phyloP scores from a whole-genome alignment of 2,113 vertebrate genomes.

The Hippocampus zosterae region DNA sequence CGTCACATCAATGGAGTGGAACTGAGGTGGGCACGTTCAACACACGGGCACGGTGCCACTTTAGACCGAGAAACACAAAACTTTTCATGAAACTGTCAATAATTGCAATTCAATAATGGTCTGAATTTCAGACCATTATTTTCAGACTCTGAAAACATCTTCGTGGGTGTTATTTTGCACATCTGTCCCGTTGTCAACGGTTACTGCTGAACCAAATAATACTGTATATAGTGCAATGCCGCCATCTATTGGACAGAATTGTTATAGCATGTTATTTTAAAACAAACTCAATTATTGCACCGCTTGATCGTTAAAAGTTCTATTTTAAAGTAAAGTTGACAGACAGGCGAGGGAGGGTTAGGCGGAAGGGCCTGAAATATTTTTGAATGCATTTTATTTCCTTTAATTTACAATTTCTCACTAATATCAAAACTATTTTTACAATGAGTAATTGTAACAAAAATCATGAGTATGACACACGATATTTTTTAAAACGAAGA shows the following conservation, averaged over 20 bases:
- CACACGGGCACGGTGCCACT: constrained; percentile 69
- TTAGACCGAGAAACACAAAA: constrained; percentile 60
- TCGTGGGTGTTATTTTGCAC: constrained; percentile 4
- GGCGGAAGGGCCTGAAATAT: too few relatives aligned
- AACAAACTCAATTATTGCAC: background rate
- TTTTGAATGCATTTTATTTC: too few relatives aligned
- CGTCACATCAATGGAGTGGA: constrained; percentile 58
- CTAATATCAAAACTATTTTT: too few relatives aligned
- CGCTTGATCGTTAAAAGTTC: background rate
- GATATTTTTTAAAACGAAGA: too few relatives aligned
- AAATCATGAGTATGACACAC: too few relatives aligned
- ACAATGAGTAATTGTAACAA: too few relatives aligned
- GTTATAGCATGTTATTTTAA: background rate
- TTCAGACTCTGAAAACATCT: background rate
- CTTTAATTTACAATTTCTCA: too few relatives aligned
- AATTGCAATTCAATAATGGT: too few relatives aligned
- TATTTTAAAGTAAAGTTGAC: too few relatives aligned
- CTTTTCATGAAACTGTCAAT: too few relatives aligned
- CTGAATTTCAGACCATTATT: too few relatives aligned
- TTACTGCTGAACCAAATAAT: background rate
- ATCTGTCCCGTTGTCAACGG: background rate
- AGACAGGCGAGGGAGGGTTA: too few relatives aligned
- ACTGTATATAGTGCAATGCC: constrained; percentile 19
- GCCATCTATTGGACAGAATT: constrained; percentile 37
- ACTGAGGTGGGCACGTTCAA: constrained; percentile 68